Evolutionary conservation across 2,797 vertebrate genomes (phyloP), one percentile per base, ranked within the genome.

Genomic region (Yasuhikotakia modesta): DNA sequence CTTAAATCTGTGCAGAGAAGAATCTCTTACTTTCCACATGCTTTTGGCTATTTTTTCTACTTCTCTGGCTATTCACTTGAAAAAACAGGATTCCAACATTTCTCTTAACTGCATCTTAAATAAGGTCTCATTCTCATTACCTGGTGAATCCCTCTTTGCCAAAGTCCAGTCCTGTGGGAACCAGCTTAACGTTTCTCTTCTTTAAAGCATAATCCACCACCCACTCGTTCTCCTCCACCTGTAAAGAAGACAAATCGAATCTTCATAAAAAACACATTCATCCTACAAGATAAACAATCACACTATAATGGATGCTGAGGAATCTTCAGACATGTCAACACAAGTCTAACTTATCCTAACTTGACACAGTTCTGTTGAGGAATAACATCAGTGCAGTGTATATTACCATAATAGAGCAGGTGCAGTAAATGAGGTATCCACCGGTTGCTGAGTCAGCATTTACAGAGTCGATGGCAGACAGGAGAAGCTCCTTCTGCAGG

Each of bases 171-270:
- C 96, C 98, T 0, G 95, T 94, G 53, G 95, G 91, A 85, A 99
- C 98, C 82, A 99, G 90, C 65, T 98, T 97, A 65, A 99, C 96
- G 0, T 98, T 98, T 86, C 98, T 95, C 84, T 99, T 99, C 88
- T 96, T 98, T 84, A 99, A 88, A 70, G 97, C 97, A 0, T 99
- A 99, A 88, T 99, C 97, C 73, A 99, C 97, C 81, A 99, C 98
- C 94, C 97, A 99, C 87, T 99, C 98, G 0, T 99, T 99, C 90
- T 99, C 98, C 75, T 99, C 98, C 75, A 99, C 95, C 98, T 99
- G 84, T 52, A 30, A 6, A 11, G 39, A 76, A 82, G 7, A 79
- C 3, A 5, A 24, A 53, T 60, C 21, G 69, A 27, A 73, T 12
- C 22, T 35, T 17, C 12, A 32, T 24, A 35, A 63, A n/a, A 52